These are phyloP conservation scores for Periplaneta americana DNA, from an alignment of 1,140 invertebrate species.

Conservation along the genomic window DNA sequence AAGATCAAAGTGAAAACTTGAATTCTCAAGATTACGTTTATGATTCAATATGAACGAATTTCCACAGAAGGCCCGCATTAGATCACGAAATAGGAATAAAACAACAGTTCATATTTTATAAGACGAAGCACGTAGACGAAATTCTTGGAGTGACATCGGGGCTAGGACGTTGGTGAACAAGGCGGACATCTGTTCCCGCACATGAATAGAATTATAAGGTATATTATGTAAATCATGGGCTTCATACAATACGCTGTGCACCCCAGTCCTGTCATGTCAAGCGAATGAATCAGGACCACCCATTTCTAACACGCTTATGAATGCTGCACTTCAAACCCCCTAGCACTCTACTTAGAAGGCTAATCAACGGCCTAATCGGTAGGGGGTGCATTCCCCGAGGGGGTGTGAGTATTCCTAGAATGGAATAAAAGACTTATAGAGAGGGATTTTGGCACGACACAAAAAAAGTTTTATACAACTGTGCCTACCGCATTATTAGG, in stretches of 20 bases:
- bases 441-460: not conserved
- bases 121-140: not conserved
- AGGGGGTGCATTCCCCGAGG: not conserved
- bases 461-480: not conserved
- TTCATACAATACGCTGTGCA: not conserved
- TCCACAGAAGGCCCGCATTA: too few species aligned
- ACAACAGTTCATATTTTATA: not conserved
- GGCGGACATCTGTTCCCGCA: not conserved
- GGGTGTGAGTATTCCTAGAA: not conserved
- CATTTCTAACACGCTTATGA: not conserved
- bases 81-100: too few species aligned
- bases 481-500: not conserved
- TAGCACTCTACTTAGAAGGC: not conserved
- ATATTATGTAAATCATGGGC: not conserved
- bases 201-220: not conserved
- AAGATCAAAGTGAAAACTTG: too few species aligned
- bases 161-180: not conserved
- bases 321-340: not conserved
- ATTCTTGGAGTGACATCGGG: not conserved
- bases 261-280: not conserved
- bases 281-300: not conserved
- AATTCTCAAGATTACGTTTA: too few species aligned
- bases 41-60: too few species aligned
- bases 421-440: not conserved
- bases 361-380: not conserved